A percentile compares a stretch with the other conserved stretches of the same genome.
Evolutionary conservation across 2,888 invertebrate species (phyloP).

Genomic region (Embidobia sp.): DNA sequence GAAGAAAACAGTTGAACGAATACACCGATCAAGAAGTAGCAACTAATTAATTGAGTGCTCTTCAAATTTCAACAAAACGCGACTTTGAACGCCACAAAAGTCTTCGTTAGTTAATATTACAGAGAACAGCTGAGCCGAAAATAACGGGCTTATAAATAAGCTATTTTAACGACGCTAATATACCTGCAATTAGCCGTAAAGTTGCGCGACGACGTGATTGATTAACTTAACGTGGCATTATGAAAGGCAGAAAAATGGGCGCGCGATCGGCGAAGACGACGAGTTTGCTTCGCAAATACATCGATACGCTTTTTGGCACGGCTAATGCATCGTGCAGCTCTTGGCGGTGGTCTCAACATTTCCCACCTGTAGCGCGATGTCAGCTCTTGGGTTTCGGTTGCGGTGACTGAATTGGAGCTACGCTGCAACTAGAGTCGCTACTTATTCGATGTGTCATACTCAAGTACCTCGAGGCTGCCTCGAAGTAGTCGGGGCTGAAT

Average conservation of each 20-base stretch:
- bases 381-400: conserved; percentile 64
- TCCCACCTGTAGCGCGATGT: conserved; percentile 68
- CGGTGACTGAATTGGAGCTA: conserved; percentile 64
- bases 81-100: too few relatives aligned
- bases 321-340: conserved; percentile 48
- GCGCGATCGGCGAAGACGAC: conserved; percentile 20
- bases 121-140: too few relatives aligned
- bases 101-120: too few relatives aligned
- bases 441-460: conserved; percentile 65
- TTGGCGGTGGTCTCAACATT: conserved; percentile 63
- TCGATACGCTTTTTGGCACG: conserved; percentile 62
- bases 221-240: conserved; percentile 12
- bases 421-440: conserved; percentile 57
- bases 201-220: conserved; percentile 4
- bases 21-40: too few relatives aligned
- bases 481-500: conserved; percentile 61
- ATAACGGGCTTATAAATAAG: too few relatives aligned
- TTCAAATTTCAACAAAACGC: too few relatives aligned
- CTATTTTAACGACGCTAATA: too few relatives aligned
- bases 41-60: too few relatives aligned
- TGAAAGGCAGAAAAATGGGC: conserved; percentile 21
- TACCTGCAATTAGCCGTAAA: too few relatives aligned
- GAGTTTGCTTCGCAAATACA: conserved; percentile 57
- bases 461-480: conserved; percentile 52
- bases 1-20: too few relatives aligned